A percentile compares a stretch with the other conserved stretches of the same genome.
Evolutionary conservation across 2,797 vertebrate species (phyloP).

Genomic region (Emys orbicularis): DNA sequence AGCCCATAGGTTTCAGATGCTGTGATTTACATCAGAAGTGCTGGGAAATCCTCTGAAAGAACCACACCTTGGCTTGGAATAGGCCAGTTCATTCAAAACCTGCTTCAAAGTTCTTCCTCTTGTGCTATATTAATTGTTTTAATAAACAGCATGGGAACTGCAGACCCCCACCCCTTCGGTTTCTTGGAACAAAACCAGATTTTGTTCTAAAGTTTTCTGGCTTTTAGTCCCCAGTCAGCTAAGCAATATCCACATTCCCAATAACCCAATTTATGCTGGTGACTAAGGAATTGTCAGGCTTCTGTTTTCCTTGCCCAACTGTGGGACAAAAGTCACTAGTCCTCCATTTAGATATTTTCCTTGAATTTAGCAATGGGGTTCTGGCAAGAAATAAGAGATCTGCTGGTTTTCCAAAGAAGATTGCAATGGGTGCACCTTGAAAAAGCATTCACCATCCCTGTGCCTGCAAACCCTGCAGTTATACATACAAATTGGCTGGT

Average conservation of each 20-base stretch:
- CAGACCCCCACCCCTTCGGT: background rate
- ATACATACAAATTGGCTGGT: background rate
- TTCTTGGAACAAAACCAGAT: constrained; percentile 52
- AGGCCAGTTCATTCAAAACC: constrained; percentile 64
- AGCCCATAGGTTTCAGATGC: constrained; percentile 65
- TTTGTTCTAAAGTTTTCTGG: constrained; percentile 36
- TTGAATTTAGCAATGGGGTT: background rate
- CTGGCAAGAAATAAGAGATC: background rate
- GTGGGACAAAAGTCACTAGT: background rate
- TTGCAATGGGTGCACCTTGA: background rate
- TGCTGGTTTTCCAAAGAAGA: background rate
- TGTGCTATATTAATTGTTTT: constrained; percentile 58
- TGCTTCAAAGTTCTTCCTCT: constrained; percentile 61
- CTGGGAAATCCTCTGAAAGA: constrained; percentile 74
- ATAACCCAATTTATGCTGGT: background rate
- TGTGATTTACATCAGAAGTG: constrained; percentile 77
- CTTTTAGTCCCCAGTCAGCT: background rate
- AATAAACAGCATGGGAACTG: constrained; percentile 28
- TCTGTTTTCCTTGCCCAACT: background rate
- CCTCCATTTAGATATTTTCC: background rate
- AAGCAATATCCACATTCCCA: background rate
- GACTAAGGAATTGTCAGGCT: background rate
- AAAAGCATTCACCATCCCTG: background rate
- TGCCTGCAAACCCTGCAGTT: background rate
- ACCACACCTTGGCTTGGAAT: constrained; percentile 63